Conservation (phyloP, 1,140 invertebrate genomes). For the Apis florea region DNA sequence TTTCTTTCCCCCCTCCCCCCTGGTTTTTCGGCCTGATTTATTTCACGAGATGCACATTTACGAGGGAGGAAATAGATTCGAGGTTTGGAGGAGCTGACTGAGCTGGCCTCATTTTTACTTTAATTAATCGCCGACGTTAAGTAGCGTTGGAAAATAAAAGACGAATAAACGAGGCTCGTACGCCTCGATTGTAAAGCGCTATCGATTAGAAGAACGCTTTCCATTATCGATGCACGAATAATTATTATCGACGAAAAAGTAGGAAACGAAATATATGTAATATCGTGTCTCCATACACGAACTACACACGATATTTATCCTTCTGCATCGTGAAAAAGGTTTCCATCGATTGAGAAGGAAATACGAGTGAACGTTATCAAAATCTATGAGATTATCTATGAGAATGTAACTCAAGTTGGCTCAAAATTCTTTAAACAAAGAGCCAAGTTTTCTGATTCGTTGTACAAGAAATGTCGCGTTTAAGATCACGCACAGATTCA, state of each 20-base stretch:
- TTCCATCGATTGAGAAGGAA: neutral
- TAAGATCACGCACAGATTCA: too few relatives aligned
- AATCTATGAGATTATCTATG: too few relatives aligned
- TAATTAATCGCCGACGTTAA: slow-evolving; percentile 35
- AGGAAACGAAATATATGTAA: neutral
- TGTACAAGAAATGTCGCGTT: too few relatives aligned
- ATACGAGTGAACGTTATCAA: neutral
- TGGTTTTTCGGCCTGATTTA: neutral
- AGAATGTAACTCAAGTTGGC: too few relatives aligned
- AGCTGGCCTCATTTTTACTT: slow-evolving; percentile 24
- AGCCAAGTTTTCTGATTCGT: too few relatives aligned
- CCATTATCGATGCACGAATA: neutral
- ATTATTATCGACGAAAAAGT: slow-evolving; percentile 4
- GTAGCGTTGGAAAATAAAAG: slow-evolving; percentile 28
- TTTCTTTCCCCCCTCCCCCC: neutral
- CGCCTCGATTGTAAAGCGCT: neutral
- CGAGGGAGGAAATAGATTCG: neutral
- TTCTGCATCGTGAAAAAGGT: neutral
- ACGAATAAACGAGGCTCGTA: slow-evolving; percentile 26
- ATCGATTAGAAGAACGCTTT: slow-evolving; percentile 3
- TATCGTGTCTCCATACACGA: neutral
- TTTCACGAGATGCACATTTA: neutral
- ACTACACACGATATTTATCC: neutral
- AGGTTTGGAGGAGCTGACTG: slow-evolving; percentile 2
- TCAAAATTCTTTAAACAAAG: too few relatives aligned